Base-by-base conservation (phyloP, 2,888 invertebrate species). In the Lycocerus yunnanus region DNA sequence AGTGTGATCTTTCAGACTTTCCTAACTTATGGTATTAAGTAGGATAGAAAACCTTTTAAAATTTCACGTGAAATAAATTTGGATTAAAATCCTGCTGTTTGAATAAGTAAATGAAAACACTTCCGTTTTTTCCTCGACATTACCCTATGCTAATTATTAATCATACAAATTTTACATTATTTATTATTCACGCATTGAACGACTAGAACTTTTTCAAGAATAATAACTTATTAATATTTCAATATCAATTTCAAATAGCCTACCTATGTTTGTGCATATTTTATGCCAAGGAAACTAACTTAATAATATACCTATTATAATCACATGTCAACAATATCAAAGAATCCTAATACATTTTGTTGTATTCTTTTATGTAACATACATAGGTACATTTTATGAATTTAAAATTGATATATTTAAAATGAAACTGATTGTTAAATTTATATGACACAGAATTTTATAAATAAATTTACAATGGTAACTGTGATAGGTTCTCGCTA, bases 41-140 rank as follows among this genome's bases (percentile, higher is more conserved):
- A 76, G 84, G 84, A 83, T 83, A 76, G 81, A 67, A 81, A 82
- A 81, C 83, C 83, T 83, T 84, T 84, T 82, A 83, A 84, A 84
- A 83, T 83, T 84, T 76, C 76, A 71, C 81, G 81, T 81, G 82
- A 81, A 81, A 82, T 83, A 83, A 82, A 82, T 82, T 81, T 73
- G 80, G 82, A 82, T 83, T 83, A 83, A 81, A 81, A 82, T 80
- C 80, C 63, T 70, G 58, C 69, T 75, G 72, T 75, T 75, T 75
- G 70, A 65, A 70, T 63, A 63, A 63, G 18, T 63, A 63, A 63
- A 63, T 63, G 61, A 18, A 63, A 63, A 18, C 61, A 63, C 61
- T 63, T 63, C 61, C 20, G n/a, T 43, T 43, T 43, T 43, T 43
- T 43, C n/a, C n/a, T 43, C 43, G 13, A 43, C 43, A 43, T 43